phyloP scores from a whole-genome alignment of 2,797 vertebrate species.

The Bovichtus diacanthus region DNA sequence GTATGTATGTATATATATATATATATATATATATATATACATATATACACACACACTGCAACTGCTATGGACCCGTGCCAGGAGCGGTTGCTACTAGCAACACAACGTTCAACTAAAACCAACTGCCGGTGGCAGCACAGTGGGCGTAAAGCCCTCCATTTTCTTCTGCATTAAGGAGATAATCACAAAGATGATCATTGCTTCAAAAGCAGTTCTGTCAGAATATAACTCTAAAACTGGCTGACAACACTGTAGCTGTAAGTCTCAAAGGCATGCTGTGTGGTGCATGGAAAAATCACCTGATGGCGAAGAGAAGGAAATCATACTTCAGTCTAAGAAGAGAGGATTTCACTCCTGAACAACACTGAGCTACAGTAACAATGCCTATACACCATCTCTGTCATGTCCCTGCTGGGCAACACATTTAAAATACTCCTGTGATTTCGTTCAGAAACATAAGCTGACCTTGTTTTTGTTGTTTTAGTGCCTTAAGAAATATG shows the following conservation, averaged over 20 bases:
- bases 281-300: not conserved
- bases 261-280: not conserved
- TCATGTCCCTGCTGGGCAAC: not conserved
- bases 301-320: conserved; percentile 14
- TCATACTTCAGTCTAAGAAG: conserved; percentile 3
- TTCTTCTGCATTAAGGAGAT: not conserved
- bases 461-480: not conserved
- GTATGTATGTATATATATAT: too few species aligned
- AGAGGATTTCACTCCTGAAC: conserved; percentile 10
- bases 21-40: too few species aligned
- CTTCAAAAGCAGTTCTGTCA: conserved; percentile 25
- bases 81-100: not conserved
- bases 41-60: not conserved
- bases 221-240: conserved; percentile 7
- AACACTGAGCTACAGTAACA: not conserved
- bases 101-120: not conserved
- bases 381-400: not conserved
- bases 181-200: not conserved
- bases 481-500: conserved; percentile 1
- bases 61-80: not conserved
- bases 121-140: not conserved
- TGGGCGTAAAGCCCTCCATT: not conserved
- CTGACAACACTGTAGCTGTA: not conserved
- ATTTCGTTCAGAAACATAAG: not conserved
- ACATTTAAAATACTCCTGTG: not conserved